A percentile compares a stretch with the other conserved stretches of the same genome.
These are phyloP conservation scores for Bombus waltoni DNA, from an alignment of 1,140 invertebrate species.

Conservation along the genomic window DNA sequence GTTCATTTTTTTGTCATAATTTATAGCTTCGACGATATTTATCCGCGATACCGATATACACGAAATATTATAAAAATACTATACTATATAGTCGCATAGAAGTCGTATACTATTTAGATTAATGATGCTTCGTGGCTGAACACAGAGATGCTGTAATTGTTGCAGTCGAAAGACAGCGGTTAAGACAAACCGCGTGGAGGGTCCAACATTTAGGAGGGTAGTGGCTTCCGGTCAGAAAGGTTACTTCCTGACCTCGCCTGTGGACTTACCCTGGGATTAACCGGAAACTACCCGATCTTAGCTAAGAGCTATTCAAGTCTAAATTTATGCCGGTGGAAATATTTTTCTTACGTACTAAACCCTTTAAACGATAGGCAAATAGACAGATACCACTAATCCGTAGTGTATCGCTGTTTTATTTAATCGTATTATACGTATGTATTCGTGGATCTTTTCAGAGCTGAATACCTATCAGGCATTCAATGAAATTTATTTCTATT, in stretches of 20 bases:
- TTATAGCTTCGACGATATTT: no score
- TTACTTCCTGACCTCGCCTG: conserved; percentile 31
- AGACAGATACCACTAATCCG: not conserved
- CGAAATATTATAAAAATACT: no score
- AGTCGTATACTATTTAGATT: conserved; percentile 11
- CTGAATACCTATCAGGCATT: no score
- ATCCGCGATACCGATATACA: no score
- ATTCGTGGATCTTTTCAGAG: no score
- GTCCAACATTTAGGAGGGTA: conserved; percentile 35
- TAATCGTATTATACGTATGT: no score
- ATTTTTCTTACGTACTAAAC: not conserved
- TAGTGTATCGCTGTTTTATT: no score
- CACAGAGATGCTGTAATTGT: not conserved
- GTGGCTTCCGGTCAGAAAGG: conserved; percentile 52
- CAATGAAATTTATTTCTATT: no score
- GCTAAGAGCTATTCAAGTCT: conserved; percentile 14
- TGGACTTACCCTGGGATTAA: conserved; percentile 18
- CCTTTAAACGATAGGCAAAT: not conserved
- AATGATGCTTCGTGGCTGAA: conserved; percentile 11
- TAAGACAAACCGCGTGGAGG: conserved; percentile 47
- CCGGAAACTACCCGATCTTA: conserved; percentile 35
- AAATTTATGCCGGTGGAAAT: conserved; percentile 24
- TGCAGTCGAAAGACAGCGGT: conserved; percentile 36
- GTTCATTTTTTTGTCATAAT: no score
- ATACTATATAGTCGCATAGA: not conserved